These are phyloP conservation scores for Setophaga coronata DNA, from an alignment of 2,113 vertebrate species.

Conservation along the genomic window DNA sequence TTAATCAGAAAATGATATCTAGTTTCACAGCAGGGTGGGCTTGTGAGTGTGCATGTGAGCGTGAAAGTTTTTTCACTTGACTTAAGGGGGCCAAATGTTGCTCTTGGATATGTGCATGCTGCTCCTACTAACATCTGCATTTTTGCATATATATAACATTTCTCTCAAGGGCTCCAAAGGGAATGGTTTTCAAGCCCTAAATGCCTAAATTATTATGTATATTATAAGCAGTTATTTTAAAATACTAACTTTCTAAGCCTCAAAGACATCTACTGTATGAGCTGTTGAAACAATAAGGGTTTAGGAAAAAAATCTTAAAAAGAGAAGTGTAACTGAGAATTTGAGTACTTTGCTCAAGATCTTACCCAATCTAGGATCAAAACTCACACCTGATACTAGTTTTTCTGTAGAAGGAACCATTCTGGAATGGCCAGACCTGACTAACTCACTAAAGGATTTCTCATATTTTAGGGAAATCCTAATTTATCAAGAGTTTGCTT, in stretches of 20 bases:
- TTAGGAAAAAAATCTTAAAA: neutral
- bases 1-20: constrained; percentile 36
- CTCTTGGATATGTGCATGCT: neutral
- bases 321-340: neutral
- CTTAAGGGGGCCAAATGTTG: constrained; percentile 16
- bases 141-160: constrained; percentile 3
- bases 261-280: neutral
- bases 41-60: neutral
- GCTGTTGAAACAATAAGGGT: neutral
- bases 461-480: neutral
- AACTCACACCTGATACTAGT: neutral
- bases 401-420: neutral
- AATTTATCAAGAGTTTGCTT: neutral
- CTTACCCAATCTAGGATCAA: neutral
- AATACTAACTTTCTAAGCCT: neutral
- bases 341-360: neutral
- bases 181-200: neutral
- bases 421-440: neutral
- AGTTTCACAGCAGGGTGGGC: constrained; percentile 16
- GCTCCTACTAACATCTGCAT: neutral
- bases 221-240: neutral
- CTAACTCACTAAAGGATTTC: neutral
- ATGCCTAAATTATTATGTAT: neutral
- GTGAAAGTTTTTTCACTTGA: neutral
- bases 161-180: neutral